Base-by-base conservation (phyloP, 2,797 vertebrate genomes). In the Scleropages formosus region DNA sequence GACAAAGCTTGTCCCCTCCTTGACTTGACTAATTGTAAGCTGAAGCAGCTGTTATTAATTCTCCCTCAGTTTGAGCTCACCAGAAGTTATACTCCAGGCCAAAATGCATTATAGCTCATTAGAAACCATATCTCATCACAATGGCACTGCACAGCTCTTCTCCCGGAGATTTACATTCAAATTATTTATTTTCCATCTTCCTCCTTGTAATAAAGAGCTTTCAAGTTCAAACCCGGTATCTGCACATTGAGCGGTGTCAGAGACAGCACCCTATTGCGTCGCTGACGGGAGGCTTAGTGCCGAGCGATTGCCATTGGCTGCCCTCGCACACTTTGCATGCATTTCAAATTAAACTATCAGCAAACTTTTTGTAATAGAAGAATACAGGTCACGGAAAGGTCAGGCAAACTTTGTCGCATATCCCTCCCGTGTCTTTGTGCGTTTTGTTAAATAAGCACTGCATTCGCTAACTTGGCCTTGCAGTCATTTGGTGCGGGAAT, bases 151-250 rank as follows among this genome's bases (percentile, higher is more conserved):
- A 12, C 12, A 18, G 12, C 18, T 56, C 18, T 56, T 56, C 18
- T 18, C 2, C 2, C 3, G 53, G 53, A 88, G 72, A 70, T 69
- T 81, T 70, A 80, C 65, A 65, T 74, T 82, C 85, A 82, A 78
- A 80, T 86, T 87, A 67, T 86, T 78, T 78, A 84, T 87, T 84
- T 83, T 84, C 80, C 83, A 71, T 81, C 73, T 77, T 51, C 80
- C 75, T 74, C 84, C 80, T 81, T 71, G 61, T 79, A 84, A 86
- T 80, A 80, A 86, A 84, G 76, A 77, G 77, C 69, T 72, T 71
- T 82, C 75, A 82, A 85, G 78, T 85, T 20, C 74, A 64, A 83
- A 83, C 78, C 78, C 16, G 80, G 60, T 78, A 78, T 81, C 78
- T 74, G 76, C 75, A 76, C 79, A 83, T 83, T 79, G 78, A 75